Evolutionary conservation across 2,888 invertebrate genomes (phyloP), one percentile per base, ranked within the genome.

Genomic region (Notodromas monacha): DNA sequence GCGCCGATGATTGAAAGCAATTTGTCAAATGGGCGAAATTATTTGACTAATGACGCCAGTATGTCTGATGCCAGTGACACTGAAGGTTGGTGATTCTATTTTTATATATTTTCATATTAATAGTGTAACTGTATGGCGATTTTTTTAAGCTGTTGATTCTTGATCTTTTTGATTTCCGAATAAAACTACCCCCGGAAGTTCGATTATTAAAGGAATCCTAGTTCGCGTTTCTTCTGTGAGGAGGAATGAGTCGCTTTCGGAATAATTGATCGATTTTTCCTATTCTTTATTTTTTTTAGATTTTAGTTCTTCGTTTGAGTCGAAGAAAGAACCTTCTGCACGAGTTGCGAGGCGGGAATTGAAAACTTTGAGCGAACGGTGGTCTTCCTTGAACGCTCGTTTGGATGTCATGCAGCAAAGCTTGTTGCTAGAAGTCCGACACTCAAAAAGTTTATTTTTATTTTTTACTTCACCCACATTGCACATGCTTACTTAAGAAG

Each of bases 1-100:
- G 61, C 81, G 41, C 77, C 81, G 8, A 64, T 84, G 39, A 74
- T 89, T 30, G 86, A 86, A 49, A 74, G 70, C 50, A 84, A 79
- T 55, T 61, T 86, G 41, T 61, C 76, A 39, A 74, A 70, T 46
- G 79, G 79, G 10, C 57, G 76, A 34, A 77, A 79, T 52, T 76
- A 76, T 55, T 69, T 79, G 38, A 70, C 77, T 39, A 70, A 64
- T 46, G 72, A 73, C 45, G 66, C 68, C 15, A 67, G 70, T 16
- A 57, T 69, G 31, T 69, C 70, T 6, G 72, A 72, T 47, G 66
- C 68, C 40, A 69, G 68, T 43, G 72, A 72, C 46, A 66, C 65
- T 33, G 72, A 73, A 60, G 67, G 72, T 72, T 47, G 56, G 55
- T 27, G 4, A 3, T 14, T 16, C 21, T 21, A n/a, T n/a, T n/a